Base-by-base conservation (phyloP, 1,140 invertebrate species). In the Helicoverpa armigera region DNA sequence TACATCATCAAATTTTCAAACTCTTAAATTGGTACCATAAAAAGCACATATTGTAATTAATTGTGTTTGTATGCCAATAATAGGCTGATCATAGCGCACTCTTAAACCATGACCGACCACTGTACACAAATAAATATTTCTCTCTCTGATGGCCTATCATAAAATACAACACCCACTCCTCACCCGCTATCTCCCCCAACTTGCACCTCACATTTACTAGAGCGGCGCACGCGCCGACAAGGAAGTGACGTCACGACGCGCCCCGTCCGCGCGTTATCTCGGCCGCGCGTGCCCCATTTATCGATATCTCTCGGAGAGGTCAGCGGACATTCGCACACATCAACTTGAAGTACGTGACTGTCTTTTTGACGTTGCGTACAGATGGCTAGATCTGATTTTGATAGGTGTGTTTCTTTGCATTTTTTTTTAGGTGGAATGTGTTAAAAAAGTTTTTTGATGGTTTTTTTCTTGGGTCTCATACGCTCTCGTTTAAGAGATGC, bases 191-290 rank as follows among this genome's bases (percentile, higher is more conserved):
- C 16, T 75, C 83, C 73, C 50, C 31, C 82, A 29, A 61, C 48
- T 82, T 74, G 50, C 0, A 4, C 81, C 16, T 3, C 4, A 13
- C n/a, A 65, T 72, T 80, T 81, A 85, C 82, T 85, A 69, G 81
- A 84, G 61, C 83, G 85, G 70, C 90, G 90, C 90, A 90, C 91
- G 90, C 89, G 90, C 90, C 88, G 86, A 80, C 80, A 72, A 81
- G 90, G 89, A 92, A 90, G 86, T 87, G 87, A 89, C 86, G 84
- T 88, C 87, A 89, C 84, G 89, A 83, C 89, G 87, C 90, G 85
- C 85, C 75, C 89, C 85, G 84, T 84, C 86, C 84, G 65, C 65
- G 82, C 83, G 72, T 85, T 88, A 91, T 89, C 87, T 90, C 90
- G 89, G 82, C 82, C 84, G 78, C 81, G 79, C 83, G 83, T 86